phyloP scores from a whole-genome alignment of 2,797 vertebrate genomes.

The Euphonia xanthogaster region DNA sequence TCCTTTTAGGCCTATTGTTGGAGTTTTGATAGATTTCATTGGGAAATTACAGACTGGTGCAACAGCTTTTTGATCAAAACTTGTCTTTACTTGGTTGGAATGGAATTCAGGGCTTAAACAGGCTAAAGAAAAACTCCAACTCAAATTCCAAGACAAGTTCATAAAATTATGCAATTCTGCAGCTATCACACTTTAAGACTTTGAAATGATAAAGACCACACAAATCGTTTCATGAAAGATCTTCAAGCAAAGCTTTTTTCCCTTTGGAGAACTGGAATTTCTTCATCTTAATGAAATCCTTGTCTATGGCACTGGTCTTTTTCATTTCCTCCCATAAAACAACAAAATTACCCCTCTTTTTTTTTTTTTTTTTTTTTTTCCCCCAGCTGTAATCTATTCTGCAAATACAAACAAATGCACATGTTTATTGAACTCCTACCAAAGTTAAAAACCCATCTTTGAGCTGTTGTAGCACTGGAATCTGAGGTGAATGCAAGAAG shows the following conservation, averaged over 20 bases:
- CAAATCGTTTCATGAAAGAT: background rate
- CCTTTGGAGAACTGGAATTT: background rate
- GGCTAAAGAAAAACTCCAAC: background rate
- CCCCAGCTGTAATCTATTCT: background rate
- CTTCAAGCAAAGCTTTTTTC: background rate
- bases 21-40: background rate
- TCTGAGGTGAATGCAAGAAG: background rate
- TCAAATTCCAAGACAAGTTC: background rate
- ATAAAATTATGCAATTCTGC: background rate
- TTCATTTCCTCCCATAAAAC: background rate
- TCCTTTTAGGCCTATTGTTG: background rate
- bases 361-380: background rate
- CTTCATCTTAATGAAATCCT: constrained; percentile 4
- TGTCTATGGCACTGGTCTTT: background rate
- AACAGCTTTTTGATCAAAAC: background rate
- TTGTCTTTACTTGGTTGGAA: background rate
- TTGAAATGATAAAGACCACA: background rate
- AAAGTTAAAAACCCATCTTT: background rate
- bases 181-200: background rate
- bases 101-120: background rate
- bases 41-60: background rate
- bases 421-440: background rate
- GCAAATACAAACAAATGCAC: background rate
- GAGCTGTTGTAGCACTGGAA: background rate
- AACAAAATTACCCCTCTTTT: background rate